phyloP scores from a whole-genome alignment of 2,797 vertebrate genomes.

The Vultur gryphus region DNA sequence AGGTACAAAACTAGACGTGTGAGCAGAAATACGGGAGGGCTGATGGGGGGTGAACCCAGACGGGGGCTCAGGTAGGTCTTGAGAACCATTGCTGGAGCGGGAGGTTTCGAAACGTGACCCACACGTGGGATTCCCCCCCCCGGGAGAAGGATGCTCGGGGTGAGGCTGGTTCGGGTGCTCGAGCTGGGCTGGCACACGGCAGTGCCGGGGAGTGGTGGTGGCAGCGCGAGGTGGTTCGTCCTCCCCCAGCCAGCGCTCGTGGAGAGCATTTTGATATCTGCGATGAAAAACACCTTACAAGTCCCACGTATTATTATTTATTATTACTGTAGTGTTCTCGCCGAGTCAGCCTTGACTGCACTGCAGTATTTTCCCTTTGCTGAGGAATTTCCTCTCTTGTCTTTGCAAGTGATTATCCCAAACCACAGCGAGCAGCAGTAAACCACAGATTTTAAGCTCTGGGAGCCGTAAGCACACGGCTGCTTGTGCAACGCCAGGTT shows the following conservation, averaged over 20 bases:
- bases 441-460: rapidly evolving
- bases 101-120: neutral
- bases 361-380: neutral
- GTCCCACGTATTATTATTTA: neutral
- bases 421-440: neutral
- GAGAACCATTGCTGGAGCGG: rapidly evolving
- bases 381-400: neutral
- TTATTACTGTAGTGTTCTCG: neutral
- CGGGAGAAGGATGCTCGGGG: rapidly evolving
- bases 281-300: rapidly evolving
- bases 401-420: rapidly evolving
- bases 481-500: neutral
- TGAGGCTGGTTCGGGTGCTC: neutral
- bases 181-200: neutral
- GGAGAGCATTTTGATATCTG: neutral
- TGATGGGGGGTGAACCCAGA: rapidly evolving
- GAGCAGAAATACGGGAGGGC: rapidly evolving
- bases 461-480: rapidly evolving
- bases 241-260: rapidly evolving
- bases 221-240: rapidly evolving
- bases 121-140: rapidly evolving
- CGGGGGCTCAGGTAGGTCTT: neutral
- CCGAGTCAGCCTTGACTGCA: conserved; percentile 4
- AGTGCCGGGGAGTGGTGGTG: neutral
- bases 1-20: rapidly evolving